These are phyloP conservation scores for Pempheris klunzingeri DNA, from an alignment of 2,797 vertebrate species.

Conservation along the genomic window DNA sequence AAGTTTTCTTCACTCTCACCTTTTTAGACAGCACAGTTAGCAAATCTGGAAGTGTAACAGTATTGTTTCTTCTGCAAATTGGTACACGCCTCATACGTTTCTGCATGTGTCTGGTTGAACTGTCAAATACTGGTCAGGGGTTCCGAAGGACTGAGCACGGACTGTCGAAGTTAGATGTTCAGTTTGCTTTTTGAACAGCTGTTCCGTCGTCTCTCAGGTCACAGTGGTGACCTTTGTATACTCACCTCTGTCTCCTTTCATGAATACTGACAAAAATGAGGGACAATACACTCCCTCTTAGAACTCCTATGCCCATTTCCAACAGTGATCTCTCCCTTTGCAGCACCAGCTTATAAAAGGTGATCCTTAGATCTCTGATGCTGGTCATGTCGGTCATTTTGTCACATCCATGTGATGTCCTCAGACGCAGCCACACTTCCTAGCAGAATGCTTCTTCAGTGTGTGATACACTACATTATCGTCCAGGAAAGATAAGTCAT, in stretches of 20 bases:
- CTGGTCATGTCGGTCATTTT: neutral
- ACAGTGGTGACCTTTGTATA: neutral
- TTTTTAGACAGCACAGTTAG: constrained; percentile 44
- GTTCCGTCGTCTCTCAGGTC: constrained; percentile 27
- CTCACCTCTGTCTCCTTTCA: constrained; percentile 40
- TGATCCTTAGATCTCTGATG: constrained; percentile 39
- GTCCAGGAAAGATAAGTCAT: constrained; percentile 97
- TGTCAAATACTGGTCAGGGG: constrained; percentile 8
- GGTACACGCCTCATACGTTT: constrained; percentile 25
- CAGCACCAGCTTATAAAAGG: constrained; percentile 40
- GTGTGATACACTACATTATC: constrained; percentile 97
- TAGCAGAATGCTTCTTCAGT: constrained; percentile 97
- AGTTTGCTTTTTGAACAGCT: constrained; percentile 24
- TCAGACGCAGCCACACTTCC: constrained; percentile 95
- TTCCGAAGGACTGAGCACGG: constrained; percentile 15
- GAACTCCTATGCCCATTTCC: constrained; percentile 30
- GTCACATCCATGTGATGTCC: neutral
- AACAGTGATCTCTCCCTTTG: constrained; percentile 34
- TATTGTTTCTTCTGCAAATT: constrained; percentile 35
- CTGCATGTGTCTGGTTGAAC: constrained; percentile 26
- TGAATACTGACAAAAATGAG: constrained; percentile 23
- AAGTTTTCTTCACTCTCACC: constrained; percentile 36
- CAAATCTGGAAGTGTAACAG: constrained; percentile 65
- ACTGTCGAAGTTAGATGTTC: constrained; percentile 13
- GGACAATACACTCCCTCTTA: constrained; percentile 29